Conservation (phyloP, 2,797 vertebrate species). For the Enteromius viviparus region DNA sequence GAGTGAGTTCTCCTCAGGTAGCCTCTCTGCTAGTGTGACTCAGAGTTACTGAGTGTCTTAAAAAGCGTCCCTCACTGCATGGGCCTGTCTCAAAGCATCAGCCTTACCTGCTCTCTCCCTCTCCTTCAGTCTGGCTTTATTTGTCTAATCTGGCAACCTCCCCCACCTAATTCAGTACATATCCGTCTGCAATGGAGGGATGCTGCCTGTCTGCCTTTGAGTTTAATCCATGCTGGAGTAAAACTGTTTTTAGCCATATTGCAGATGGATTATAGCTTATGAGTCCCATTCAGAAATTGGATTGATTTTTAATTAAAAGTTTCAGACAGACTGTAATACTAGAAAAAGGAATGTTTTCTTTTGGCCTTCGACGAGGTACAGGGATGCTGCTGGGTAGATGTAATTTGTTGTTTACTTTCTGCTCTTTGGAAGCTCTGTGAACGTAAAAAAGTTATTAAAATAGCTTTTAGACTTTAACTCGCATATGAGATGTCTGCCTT, state of each 20-base stretch:
- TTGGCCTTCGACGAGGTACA: neutral
- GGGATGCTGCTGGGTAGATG: neutral
- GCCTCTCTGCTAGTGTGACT: conserved; percentile 8
- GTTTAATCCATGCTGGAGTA: conserved; percentile 68
- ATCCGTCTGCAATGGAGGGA: conserved; percentile 34
- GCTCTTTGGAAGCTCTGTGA: neutral
- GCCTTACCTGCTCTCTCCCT: conserved; percentile 33
- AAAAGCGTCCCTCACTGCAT: conserved; percentile 11
- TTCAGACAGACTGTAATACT: conserved; percentile 32
- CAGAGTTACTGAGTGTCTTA: conserved; percentile 10
- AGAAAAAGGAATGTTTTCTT: conserved; percentile 13
- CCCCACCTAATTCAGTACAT: neutral
- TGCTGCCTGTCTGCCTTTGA: conserved; percentile 16
- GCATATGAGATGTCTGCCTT: neutral
- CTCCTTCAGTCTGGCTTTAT: conserved; percentile 41
- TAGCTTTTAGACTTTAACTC: neutral
- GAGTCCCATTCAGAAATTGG: conserved; percentile 68
- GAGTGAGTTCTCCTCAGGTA: conserved; percentile 21
- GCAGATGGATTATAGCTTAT: conserved; percentile 69
- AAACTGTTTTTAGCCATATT: conserved; percentile 62
- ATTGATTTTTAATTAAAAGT: conserved; percentile 71
- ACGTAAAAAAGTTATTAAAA: neutral
- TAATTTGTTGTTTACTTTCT: neutral
- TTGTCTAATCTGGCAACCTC: conserved; percentile 51
- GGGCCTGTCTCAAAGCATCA: conserved; percentile 29